Base-by-base conservation (phyloP, 2,888 invertebrate species). In the Lordiphosa fenestrarum region DNA sequence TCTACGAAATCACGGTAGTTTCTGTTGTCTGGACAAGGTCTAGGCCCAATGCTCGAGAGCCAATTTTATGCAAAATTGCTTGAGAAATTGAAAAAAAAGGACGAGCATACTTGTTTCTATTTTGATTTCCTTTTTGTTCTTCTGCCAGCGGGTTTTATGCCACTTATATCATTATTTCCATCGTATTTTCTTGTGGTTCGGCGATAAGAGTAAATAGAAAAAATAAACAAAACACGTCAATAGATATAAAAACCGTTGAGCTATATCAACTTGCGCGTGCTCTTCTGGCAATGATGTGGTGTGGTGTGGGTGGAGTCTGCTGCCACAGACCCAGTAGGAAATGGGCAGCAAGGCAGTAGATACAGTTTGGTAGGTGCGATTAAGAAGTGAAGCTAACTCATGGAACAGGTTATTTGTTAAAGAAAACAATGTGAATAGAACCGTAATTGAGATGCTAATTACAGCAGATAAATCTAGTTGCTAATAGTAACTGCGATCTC, bases 81-180 rank as follows among this genome's bases (percentile, higher is more conserved):
- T 73, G 67, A 85, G 80, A 76, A 85, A 81, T 81, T 80, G 80
- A 76, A 85, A 83, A 83, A 85, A 52, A 63, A 68, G 80, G 82
- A 78, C 61, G 42, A 39, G 52, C 49, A 49, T 37, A 42, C 44
- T 50, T 10, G 37, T 30, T 47, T 58, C 48, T 52, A 42, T 47
- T 56, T 49, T 63, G 30, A 44, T 48, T 42, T 35, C 37, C 13
- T 57, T n/a, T n/a, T 42, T 66, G 69, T 66, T 71, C 59, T 66
- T 59, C 40, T 30, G 30, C 30, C 30, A 30, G 30, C 30, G 62
- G 54, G 19, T 68, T 59, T 64, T 84, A 55, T 66, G 69, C 68
- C 67, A 73, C 83, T 70, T 76, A 68, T 70, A 71, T 77, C 73
- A 77, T 77, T 76, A 77, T 77, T 70, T 70, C 61, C 50, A 51